Percentiles rank a stretch among this genome's conserved stretches.
These are phyloP conservation scores for Pocillopora meandrina DNA, from an alignment of 92 coral and sea anemone genomes.

Conservation along the genomic window DNA sequence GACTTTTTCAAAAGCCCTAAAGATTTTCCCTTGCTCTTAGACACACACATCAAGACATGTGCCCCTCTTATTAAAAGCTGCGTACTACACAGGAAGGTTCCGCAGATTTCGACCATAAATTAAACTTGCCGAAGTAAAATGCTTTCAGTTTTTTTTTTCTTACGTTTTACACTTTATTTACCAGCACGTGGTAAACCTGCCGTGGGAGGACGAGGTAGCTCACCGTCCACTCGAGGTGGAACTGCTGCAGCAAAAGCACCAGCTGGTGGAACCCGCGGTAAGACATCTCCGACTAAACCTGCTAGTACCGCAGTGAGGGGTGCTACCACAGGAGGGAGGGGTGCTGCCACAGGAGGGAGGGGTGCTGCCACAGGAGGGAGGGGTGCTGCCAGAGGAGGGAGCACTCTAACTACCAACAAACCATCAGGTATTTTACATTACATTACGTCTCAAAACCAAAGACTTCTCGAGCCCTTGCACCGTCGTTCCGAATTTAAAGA, in stretches of 20 bases:
- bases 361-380: constrained; percentile 49
- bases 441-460: too few relatives aligned
- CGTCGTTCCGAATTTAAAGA: too few relatives aligned
- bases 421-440: constrained; percentile 17
- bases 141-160: not conserved
- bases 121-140: too few relatives aligned
- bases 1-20: too few relatives aligned
- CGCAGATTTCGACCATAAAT: too few relatives aligned
- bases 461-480: too few relatives aligned
- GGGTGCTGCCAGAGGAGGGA: constrained; percentile 34
- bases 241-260: constrained; percentile 26
- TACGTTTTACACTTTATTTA: not conserved
- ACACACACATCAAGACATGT: too few relatives aligned
- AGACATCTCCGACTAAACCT: constrained; percentile 67
- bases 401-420: constrained; percentile 17
- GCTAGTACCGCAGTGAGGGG: constrained; percentile 56
- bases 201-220: constrained; percentile 47
- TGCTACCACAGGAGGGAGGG: constrained; percentile 37
- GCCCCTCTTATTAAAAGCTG: too few relatives aligned
- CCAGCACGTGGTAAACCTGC: constrained; percentile 51
- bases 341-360: constrained; percentile 36
- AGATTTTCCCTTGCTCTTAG: too few relatives aligned
- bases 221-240: constrained; percentile 43
- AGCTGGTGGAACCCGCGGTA: constrained; percentile 52
- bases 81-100: too few relatives aligned